phyloP scores from a whole-genome alignment of 2,888 invertebrate species.

The Eulithis testata region DNA sequence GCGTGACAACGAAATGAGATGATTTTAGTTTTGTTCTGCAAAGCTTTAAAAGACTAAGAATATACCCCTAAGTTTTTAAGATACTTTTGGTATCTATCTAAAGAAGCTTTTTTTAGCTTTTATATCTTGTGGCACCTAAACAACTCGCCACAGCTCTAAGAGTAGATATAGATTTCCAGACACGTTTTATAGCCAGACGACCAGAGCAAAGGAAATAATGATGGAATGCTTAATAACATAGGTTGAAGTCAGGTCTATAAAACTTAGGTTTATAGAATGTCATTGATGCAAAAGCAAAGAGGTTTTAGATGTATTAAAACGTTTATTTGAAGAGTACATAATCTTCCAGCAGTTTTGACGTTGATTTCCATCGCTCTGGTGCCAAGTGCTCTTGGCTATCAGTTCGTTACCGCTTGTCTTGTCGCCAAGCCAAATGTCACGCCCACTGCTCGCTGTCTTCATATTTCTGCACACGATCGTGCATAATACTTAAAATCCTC shows the following conservation, averaged over 20 bases:
- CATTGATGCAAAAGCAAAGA: not conserved
- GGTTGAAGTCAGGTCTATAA: too few species aligned
- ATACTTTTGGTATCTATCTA: too few species aligned
- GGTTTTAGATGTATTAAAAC: constrained; percentile 1
- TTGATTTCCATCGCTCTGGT: constrained; percentile 46
- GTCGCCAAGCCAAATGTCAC: constrained; percentile 54
- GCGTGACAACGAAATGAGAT: too few species aligned
- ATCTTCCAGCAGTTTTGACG: constrained; percentile 44
- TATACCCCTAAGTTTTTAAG: too few species aligned
- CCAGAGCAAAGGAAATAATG: not conserved
- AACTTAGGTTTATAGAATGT: not conserved
- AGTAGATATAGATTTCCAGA: too few species aligned
- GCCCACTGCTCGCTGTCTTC: constrained; percentile 47
- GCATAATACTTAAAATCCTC: constrained; percentile 42
- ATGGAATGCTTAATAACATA: not conserved
- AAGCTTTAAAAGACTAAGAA: too few species aligned
- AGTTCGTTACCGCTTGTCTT: constrained; percentile 50
- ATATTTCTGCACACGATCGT: constrained; percentile 40
- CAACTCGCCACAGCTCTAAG: too few species aligned
- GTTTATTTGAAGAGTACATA: constrained; percentile 27
- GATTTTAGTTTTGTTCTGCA: too few species aligned
- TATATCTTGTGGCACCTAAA: too few species aligned
- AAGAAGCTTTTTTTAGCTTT: too few species aligned
- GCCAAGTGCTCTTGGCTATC: constrained; percentile 60
- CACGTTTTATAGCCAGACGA: too few species aligned